phyloP scores from a whole-genome alignment of 2,797 vertebrate genomes.

The Halcyon leucocephala region DNA sequence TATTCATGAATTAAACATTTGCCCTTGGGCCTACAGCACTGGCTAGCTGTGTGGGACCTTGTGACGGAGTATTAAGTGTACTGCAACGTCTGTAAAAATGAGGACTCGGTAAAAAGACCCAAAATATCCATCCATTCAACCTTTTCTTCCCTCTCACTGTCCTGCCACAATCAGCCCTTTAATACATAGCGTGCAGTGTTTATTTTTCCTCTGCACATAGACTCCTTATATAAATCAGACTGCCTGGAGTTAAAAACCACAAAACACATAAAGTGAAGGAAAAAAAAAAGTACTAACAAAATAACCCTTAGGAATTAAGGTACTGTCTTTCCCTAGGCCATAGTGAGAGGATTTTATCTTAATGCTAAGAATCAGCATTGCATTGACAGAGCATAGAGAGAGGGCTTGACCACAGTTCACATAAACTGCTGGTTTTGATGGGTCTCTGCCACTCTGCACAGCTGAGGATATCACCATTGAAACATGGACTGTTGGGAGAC shows the following conservation, averaged over 20 bases:
- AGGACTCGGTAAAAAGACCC: slow-evolving; percentile 8
- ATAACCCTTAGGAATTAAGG: not conserved
- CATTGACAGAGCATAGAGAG: not conserved
- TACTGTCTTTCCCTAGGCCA: not conserved
- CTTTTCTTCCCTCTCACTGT: not conserved
- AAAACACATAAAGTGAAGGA: not conserved
- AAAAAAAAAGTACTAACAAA: not conserved
- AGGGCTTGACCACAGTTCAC: not conserved
- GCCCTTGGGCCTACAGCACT: not conserved
- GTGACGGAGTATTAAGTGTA: not conserved
- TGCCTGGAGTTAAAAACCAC: slow-evolving; percentile 7
- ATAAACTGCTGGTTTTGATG: not conserved
- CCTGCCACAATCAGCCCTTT: not conserved
- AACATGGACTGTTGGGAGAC: not conserved
- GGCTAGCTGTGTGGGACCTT: not conserved
- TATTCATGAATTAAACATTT: slow-evolving; percentile 45
- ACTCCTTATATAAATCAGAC: not conserved
- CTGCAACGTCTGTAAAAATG: not conserved
- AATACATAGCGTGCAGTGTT: not conserved
- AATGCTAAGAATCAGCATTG: not conserved
- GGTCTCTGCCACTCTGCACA: not conserved
- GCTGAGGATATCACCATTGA: not conserved
- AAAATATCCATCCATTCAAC: not conserved
- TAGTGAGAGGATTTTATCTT: not conserved
- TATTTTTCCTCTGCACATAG: not conserved